Base-by-base conservation (phyloP, 2,797 vertebrate genomes). In the Lateolabrax maculatus region DNA sequence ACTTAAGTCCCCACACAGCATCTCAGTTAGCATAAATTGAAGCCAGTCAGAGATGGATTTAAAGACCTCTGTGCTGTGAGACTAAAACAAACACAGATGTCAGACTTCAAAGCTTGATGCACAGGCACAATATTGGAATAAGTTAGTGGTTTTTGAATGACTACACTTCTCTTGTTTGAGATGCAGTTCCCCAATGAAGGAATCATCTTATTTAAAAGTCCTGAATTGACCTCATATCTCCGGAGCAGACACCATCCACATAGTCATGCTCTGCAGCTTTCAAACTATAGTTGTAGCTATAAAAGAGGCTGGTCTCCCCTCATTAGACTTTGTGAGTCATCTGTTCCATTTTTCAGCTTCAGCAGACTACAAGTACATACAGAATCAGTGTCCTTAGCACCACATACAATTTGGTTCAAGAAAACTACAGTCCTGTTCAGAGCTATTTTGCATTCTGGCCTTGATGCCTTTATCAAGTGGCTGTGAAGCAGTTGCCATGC, bases 61-160 rank as follows among this genome's bases (percentile, higher is more conserved):
- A 77, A 84, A 87, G 80, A 85, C 78, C 57, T 85, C 67, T 74
- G 84, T 71, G 88, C 83, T 61, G 25, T 78, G 81, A 85, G 80
- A 88, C 75, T 62, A 56, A 85, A 85, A 84, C 83, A 85, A 83
- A 87, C 86, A 83, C 85, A 81, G 83, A 86, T 87, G 77, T 83
- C 72, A 81, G 73, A 81, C 69, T 73, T 81, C 46, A 80, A 85
- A 77, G 44, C 66, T 72, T 62, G 63, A 80, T 81, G 74, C 72
- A 60, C 72, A 58, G n/a, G 66, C 65, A 37, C 37, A 7, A n/a
- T 51, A 53, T 56, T 79, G 63, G 64, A 83, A 83, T 57, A 85
- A 84, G 64, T 60, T 70, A 83, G 68, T 11, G 5, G 18, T 27
- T 60, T 65, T 48, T 79, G 74, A 90, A 69, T 72, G 37, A 72